Evolutionary conservation across 2,797 vertebrate species (phyloP).

Genomic region (Halcyon badia): DNA sequence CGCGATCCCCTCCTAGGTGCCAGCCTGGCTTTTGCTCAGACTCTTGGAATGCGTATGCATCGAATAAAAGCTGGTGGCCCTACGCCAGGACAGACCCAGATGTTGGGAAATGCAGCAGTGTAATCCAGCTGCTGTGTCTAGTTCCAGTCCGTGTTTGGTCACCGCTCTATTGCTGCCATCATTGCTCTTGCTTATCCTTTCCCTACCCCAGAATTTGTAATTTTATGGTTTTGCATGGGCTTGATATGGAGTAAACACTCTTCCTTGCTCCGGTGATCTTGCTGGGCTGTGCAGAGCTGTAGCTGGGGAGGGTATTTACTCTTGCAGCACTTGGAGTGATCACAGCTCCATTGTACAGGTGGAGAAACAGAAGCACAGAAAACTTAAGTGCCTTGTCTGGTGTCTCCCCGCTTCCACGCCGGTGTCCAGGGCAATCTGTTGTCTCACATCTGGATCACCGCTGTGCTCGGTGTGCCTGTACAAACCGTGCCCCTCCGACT

Average conservation of each 20-base stretch:
- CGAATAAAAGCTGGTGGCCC: neutral
- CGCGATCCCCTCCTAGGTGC: neutral
- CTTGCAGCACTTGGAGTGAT: neutral
- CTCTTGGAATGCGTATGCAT: neutral
- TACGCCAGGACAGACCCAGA: neutral
- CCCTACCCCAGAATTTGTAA: neutral
- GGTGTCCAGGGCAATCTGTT: neutral
- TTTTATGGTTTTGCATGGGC: neutral
- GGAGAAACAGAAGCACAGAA: neutral
- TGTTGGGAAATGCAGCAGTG: neutral
- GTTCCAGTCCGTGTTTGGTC: neutral
- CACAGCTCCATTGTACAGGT: neutral
- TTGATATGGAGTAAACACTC: rapidly evolving
- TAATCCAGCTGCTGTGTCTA: neutral
- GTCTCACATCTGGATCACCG: rapidly evolving
- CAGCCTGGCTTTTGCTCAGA: neutral
- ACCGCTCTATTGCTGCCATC: neutral
- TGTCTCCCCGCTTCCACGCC: neutral
- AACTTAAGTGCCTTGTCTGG: neutral
- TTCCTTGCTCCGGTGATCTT: neutral
- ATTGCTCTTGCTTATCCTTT: neutral
- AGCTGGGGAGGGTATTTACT: neutral
- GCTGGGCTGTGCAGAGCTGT: neutral
- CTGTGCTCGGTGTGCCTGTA: neutral
- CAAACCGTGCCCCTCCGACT: neutral